These are phyloP conservation scores for Drosophila heteroneura DNA, from an alignment of 2,888 invertebrate genomes.

Conservation along the genomic window DNA sequence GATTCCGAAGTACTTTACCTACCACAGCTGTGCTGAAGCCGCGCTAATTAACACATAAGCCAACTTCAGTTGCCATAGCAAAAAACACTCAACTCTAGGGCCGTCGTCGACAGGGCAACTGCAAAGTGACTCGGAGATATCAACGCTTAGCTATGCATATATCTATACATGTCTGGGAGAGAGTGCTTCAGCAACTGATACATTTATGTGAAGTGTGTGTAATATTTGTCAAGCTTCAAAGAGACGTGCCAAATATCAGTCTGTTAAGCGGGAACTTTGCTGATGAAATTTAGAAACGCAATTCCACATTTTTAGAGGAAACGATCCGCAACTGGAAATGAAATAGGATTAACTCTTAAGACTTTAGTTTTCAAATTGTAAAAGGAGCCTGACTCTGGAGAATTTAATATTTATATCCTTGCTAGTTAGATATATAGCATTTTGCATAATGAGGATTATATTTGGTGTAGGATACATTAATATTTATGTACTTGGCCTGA, in stretches of 20 bases:
- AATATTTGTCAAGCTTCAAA: background rate
- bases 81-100: constrained; percentile 11
- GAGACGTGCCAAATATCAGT: background rate
- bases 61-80: constrained; percentile 27
- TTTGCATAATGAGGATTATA: background rate
- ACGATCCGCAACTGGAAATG: background rate
- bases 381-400: background rate
- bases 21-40: constrained; percentile 8
- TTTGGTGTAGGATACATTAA: background rate
- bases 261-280: background rate
- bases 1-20: constrained; percentile 8
- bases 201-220: background rate
- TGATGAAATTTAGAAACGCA: background rate
- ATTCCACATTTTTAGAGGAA: background rate
- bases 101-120: background rate
- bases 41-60: constrained; percentile 40
- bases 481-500: background rate
- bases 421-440: background rate
- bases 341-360: background rate
- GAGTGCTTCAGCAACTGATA: background rate
- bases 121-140: background rate
- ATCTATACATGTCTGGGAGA: background rate
- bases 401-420: background rate
- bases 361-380: background rate
- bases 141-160: background rate